These are phyloP conservation scores for Lochmaea capreae DNA, from an alignment of 2,888 invertebrate species.

Conservation along the genomic window DNA sequence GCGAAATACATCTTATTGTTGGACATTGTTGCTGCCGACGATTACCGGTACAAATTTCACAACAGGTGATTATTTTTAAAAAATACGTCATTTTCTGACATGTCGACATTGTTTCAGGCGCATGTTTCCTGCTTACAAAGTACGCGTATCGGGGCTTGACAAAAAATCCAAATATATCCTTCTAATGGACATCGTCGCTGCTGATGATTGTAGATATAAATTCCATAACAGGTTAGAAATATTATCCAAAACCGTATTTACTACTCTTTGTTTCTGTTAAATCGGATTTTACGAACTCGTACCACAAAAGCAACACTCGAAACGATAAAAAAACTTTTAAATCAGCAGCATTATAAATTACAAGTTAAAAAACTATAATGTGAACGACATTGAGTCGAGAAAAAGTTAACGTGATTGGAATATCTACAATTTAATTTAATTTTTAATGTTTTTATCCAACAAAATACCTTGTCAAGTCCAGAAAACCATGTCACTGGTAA, in stretches of 20 bases:
- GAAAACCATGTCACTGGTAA: too few relatives aligned
- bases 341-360: neutral
- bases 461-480: too few relatives aligned
- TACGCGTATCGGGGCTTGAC: constrained; percentile 95
- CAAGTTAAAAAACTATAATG: neutral
- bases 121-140: constrained; percentile 98
- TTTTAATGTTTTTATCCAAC: too few relatives aligned
- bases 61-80: constrained; percentile 76
- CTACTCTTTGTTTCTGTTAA: constrained; percentile 27
- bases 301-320: constrained; percentile 35
- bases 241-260: constrained; percentile 39
- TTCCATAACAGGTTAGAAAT: constrained; percentile 88
- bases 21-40: constrained; percentile 99
- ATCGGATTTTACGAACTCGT: constrained; percentile 50
- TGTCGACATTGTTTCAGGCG: constrained; percentile 78
- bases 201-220: constrained; percentile 95
- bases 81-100: constrained; percentile 42
- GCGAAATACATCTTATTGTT: constrained; percentile 98
- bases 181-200: constrained; percentile 96
- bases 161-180: constrained; percentile 97
- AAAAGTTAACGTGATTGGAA: too few relatives aligned
- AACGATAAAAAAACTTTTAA: neutral
- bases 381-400: neutral
- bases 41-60: constrained; percentile 98
- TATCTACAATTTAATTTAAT: too few relatives aligned